phyloP scores from a whole-genome alignment of 2,797 vertebrate genomes.

The Denticeps clupeoides region DNA sequence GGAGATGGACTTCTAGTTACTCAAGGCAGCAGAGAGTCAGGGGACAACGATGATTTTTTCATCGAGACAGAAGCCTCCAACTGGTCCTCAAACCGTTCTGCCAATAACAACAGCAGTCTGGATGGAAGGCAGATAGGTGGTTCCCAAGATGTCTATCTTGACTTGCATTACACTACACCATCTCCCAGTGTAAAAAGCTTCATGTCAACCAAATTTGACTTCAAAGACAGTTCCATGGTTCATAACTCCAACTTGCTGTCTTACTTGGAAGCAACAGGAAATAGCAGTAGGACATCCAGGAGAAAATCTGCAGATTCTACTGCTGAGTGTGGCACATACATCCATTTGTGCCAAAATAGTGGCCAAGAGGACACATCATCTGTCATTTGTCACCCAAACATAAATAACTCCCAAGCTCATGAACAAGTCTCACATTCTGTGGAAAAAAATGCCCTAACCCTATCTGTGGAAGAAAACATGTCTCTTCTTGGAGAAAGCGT shows the following conservation, averaged over 20 bases:
- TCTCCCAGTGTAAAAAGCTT: slow-evolving; percentile 27
- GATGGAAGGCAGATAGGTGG: slow-evolving; percentile 41
- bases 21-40: slow-evolving; percentile 29
- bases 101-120: slow-evolving; percentile 76
- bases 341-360: slow-evolving; percentile 47
- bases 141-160: slow-evolving; percentile 48
- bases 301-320: slow-evolving; percentile 17
- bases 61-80: slow-evolving; percentile 53
- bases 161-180: slow-evolving; percentile 43
- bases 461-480: slow-evolving; percentile 20
- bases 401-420: slow-evolving; percentile 32
- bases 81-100: slow-evolving; percentile 80
- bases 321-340: slow-evolving; percentile 40
- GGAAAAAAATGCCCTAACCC: slow-evolving; percentile 16
- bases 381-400: slow-evolving; percentile 20
- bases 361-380: slow-evolving; percentile 35
- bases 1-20: slow-evolving; percentile 54
- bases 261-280: slow-evolving; percentile 30
- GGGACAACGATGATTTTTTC: slow-evolving; percentile 36
- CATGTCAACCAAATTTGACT: slow-evolving; percentile 31
- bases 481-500: background rate
- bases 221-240: slow-evolving; percentile 51
- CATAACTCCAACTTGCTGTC: slow-evolving; percentile 32
- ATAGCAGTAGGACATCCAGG: slow-evolving; percentile 24
- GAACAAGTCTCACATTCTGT: slow-evolving; percentile 26